Evolutionary conservation across 2,888 invertebrate genomes (phyloP), one percentile per base, ranked within the genome.

Genomic region (Galeruca laticollis): DNA sequence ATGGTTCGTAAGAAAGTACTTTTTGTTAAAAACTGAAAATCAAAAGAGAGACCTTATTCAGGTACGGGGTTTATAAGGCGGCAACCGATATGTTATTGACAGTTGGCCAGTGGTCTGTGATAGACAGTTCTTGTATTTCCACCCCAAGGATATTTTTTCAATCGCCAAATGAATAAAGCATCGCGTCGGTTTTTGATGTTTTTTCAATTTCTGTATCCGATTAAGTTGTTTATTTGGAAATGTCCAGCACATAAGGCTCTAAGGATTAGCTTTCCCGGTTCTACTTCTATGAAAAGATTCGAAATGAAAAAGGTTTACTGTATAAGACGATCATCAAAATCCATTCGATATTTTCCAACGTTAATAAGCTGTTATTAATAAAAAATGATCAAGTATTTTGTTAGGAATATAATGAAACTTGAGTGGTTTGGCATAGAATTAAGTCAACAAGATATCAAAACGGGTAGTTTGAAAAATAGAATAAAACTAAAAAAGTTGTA

Each of bases 171-270:
- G 82, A 81, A 81, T 81, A 78, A 78, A 75, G 66, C 66, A 66
- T 66, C 76, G 75, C 72, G 70, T 78, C 75, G 76, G 78, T 77
- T 78, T 80, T 81, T 79, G 80, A 82, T 83, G 81, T 82, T 82
- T 83, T 81, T 82, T 81, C 82, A 79, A 82, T 82, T 79, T 80
- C 77, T 75, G 78, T 79, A 83, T 82, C 82, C 82, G 82, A 82
- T 83, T 83, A 82, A 82, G 79, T 82, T 82, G 82, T 81, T 82
- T 82, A 80, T 81, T 80, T 77, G 76, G 75, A 79, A 81, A 81
- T 74, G 81, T 81, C 81, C 79, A 73, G 78, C 69, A 74, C 80
- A 80, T 77, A 78, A 75, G 74, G 75, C 69, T 66, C 60, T 72
- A 60, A 60, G 68, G 71, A 73, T 73, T 71, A 73, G 66, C 70